phyloP scores from a whole-genome alignment of 2,113 vertebrate species.

The Mus musculus region DNA sequence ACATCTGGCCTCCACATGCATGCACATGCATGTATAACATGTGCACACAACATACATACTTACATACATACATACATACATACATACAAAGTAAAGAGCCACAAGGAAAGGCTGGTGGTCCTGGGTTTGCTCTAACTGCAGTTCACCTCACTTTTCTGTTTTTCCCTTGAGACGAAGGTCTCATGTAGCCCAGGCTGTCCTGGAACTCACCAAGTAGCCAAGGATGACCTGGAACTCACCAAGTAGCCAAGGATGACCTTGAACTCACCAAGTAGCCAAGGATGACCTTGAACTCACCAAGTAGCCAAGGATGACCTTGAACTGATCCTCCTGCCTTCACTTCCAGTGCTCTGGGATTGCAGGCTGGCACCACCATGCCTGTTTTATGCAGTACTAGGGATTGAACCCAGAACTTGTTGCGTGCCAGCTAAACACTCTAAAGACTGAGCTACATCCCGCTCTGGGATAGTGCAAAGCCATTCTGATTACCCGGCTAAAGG shows the following conservation, averaged over 20 bases:
- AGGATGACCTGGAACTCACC: background rate
- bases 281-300: background rate
- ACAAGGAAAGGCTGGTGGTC: background rate
- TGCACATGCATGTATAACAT: no score
- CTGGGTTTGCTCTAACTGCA: background rate
- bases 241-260: background rate
- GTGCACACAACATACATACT: no score
- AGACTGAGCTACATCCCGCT: background rate
- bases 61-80: no score
- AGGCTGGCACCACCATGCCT: background rate
- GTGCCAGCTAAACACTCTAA: background rate
- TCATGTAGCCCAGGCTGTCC: background rate
- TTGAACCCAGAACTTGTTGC: background rate
- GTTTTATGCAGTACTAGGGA: background rate
- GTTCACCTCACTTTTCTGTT: background rate
- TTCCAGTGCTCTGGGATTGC: background rate
- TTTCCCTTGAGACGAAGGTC: background rate
- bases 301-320: background rate
- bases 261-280: background rate
- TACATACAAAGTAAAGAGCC: background rate
- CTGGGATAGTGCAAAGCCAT: background rate
- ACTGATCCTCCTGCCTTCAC: background rate
- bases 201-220: background rate
- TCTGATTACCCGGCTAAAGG: background rate
- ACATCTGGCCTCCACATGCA: background rate